Evolutionary conservation across 2,888 invertebrate genomes (phyloP), one percentile per base, ranked within the genome.

Genomic region (Netelia inedita): DNA sequence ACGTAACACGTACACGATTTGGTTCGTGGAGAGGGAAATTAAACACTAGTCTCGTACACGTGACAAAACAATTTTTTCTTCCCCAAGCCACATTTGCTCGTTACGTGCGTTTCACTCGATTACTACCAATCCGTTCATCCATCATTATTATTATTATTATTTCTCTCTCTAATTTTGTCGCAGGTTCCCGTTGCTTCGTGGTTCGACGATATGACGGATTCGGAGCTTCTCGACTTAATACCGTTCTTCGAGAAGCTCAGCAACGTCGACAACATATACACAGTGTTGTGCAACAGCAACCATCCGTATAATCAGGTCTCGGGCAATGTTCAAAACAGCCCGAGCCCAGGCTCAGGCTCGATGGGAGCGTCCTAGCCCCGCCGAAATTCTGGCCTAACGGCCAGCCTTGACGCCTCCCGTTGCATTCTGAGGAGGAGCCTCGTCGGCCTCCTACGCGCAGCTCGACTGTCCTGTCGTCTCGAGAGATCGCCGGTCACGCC

Each of bases 161-260:
- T 50, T 63, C 14, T 21, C 55, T 21, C 28, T 71, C 10, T 35
- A 14, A 6, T 79, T 55, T 59, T 79, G 71, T 94, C 94, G 1
- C 94, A 98, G 97, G 98, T 99, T 94, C 99, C 99, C 93, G 99
- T 99, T 89, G 98, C 98, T 93, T 99, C 99, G 88, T 99, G 99
- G 99, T 99, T 99, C 95, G 99, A 99, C 95, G 99, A 99, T 95
- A 98, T 98, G 96, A 97, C 97, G 92, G 99, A 99, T 95, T 97
- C 98, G 86, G 99, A 99, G 95, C 96, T 99, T 88, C 95, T 98
- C 93, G 99, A 99, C 95, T 95, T 99, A 94, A 97, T 99, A 94
- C 99, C 99, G 91, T 98, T 99, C 94, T 98, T 99, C 94, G 99
- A 99, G 95, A 98, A 98, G 94, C 95, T 99, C 91, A 98, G 98